phyloP scores from a whole-genome alignment of 2,888 invertebrate genomes.

The Helobdella robusta region DNA sequence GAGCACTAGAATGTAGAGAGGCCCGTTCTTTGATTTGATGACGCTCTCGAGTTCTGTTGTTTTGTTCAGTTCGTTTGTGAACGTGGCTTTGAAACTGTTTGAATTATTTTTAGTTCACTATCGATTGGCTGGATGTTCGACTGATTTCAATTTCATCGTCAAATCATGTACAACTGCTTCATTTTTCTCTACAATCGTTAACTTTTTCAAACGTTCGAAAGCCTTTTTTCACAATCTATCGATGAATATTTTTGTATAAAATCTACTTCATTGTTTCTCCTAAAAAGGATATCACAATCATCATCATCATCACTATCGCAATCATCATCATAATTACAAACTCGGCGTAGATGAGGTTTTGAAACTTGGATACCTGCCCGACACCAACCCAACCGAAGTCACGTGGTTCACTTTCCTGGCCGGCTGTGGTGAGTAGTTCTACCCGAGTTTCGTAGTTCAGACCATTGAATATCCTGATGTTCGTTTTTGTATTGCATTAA shows the following conservation, averaged over 20 bases:
- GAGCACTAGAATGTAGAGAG: conserved; percentile 23
- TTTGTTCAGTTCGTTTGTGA: neutral
- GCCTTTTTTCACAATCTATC: too few species aligned
- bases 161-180: too few species aligned
- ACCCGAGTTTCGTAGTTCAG: neutral
- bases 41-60: neutral
- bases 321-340: conserved; percentile 1
- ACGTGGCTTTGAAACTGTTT: conserved; percentile 7
- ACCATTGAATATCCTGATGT: conserved; percentile 16
- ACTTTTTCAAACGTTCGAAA: too few species aligned
- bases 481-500: neutral
- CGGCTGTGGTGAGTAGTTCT: neutral
- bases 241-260: neutral
- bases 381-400: neutral
- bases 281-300: too few species aligned
- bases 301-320: too few species aligned
- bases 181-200: too few species aligned
- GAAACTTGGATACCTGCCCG: neutral
- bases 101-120: too few species aligned
- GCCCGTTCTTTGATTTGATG: conserved; percentile 24
- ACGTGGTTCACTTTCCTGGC: neutral
- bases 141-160: too few species aligned
- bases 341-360: conserved; percentile 17
- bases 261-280: neutral
- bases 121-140: too few species aligned